Evolutionary conservation across 1,140 invertebrate species (phyloP), one percentile per base, ranked within the genome.

Genomic region (Sitobion miscanthi): DNA sequence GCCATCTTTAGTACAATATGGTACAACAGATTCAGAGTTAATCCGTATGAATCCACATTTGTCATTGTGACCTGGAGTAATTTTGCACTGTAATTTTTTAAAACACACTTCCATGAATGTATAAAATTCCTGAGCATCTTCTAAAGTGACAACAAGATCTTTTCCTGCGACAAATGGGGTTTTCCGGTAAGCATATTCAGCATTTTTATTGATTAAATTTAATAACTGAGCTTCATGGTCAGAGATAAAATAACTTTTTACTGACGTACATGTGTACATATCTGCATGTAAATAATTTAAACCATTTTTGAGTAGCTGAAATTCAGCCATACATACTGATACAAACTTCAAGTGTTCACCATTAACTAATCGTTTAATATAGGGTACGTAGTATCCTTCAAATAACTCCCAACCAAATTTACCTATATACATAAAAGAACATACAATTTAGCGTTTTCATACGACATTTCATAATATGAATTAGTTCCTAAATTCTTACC

Each of bases 181-280:
- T 85, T 97, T 96, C 1, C 98, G 98, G 95, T 98, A 99, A 94
- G 98, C 97, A 94, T 96, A 97, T 94, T 99, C 98, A 96, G 98
- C 99, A 95, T 99, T 98, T 52, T 96, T 96, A 95, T 99, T 99
- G 94, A 99, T 99, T 95, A 99, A 98, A 95, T 98, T 99, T 45
- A 99, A 96, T n/a, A 99, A 96, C 94, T 97, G 97, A 87, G 98
- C 97, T 96, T 99, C 98, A 9, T 97, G 96, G 94, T 98, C 97
- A 14, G 98, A 99, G 93, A 99, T 98, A 95, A 98, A 99, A 95
- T 98, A 98, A 95, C 98, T 98, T 93, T 97, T 96, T 92, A 99
- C 98, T 95, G 97, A 98, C 2, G 98, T 98, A 95, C 98, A 98
- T 93, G 96, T 96, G 95, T 98, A 98, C 94, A 98, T 97, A 94